phyloP scores from a whole-genome alignment of 2,888 invertebrate species.

The Perizoma flavofasciatum region DNA sequence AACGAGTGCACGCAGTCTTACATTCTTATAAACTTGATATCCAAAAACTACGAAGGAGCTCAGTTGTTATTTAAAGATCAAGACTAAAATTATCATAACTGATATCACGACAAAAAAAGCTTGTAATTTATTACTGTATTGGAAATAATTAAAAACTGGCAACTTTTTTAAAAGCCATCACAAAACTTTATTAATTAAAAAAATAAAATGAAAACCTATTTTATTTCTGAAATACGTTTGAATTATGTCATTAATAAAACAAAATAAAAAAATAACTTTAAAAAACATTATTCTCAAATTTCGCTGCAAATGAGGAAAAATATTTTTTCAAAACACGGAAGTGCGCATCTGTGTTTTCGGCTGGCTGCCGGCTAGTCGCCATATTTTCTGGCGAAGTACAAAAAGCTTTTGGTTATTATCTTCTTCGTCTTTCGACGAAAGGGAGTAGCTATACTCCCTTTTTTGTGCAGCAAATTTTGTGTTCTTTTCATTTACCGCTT shows the following conservation, averaged over 20 bases:
- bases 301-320: background rate
- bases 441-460: constrained; percentile 86
- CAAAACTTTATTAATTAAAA: constrained; percentile 7
- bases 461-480: constrained; percentile 65
- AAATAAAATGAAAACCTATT: constrained; percentile 6
- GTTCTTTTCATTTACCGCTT: constrained; percentile 58
- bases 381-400: constrained; percentile 86
- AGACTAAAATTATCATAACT: too few species aligned
- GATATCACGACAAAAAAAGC: background rate
- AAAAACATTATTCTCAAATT: constrained; percentile 8
- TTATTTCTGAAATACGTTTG: background rate
- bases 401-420: constrained; percentile 73
- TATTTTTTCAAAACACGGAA: constrained; percentile 53
- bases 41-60: too few species aligned
- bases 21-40: too few species aligned
- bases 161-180: constrained; percentile 10
- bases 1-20: too few species aligned
- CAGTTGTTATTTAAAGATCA: too few species aligned
- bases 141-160: constrained; percentile 1
- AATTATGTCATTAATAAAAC: too few species aligned
- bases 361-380: constrained; percentile 86
- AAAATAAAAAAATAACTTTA: constrained; percentile 17
- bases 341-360: constrained; percentile 72
- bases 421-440: constrained; percentile 87
- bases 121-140: background rate